phyloP scores from a whole-genome alignment of 2,113 vertebrate genomes.

The Chloropsis hardwickii region DNA sequence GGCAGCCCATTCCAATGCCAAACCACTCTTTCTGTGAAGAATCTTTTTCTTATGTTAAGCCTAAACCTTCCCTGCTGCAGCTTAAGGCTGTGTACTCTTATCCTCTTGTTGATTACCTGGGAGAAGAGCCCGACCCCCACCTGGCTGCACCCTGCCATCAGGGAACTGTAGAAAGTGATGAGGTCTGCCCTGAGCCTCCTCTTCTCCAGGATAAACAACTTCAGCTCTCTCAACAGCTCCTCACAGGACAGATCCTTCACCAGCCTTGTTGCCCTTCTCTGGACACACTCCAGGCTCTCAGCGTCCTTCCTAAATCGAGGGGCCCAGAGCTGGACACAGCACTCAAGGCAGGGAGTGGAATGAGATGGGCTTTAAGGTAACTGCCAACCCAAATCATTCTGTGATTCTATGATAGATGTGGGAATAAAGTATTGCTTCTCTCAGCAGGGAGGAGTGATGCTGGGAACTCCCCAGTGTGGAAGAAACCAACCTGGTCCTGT shows the following conservation, averaged over 20 bases:
- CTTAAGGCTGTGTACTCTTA: neutral
- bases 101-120: neutral
- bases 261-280: neutral
- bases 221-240: neutral
- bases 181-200: neutral
- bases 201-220: neutral
- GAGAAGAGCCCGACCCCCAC: neutral
- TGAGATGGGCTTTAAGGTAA: neutral
- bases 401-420: neutral
- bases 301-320: neutral
- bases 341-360: neutral
- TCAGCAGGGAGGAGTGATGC: neutral
- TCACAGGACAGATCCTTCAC: neutral
- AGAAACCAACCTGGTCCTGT: neutral
- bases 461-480: neutral
- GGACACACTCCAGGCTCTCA: neutral
- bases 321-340: neutral
- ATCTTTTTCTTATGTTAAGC: neutral
- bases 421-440: neutral
- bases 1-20: neutral
- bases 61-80: neutral
- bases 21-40: neutral
- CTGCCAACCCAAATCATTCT: neutral
- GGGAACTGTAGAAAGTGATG: neutral
- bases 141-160: neutral